Percentiles rank a stretch among this genome's conserved stretches.
These are phyloP conservation scores for Diaperis boleti DNA, from an alignment of 2,888 invertebrate species.

Conservation along the genomic window DNA sequence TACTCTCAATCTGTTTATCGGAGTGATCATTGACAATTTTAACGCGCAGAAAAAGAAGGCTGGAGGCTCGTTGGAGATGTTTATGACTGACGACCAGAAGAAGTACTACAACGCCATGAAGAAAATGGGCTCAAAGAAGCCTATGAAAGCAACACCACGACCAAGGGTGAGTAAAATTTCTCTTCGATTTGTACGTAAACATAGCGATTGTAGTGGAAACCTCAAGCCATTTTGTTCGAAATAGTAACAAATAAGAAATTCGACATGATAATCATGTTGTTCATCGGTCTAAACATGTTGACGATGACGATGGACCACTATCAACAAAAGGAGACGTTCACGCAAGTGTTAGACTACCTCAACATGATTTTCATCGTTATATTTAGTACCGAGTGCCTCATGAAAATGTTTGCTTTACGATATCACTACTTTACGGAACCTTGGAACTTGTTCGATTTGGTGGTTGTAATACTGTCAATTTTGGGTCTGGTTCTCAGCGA, in stretches of 20 bases:
- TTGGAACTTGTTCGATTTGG: constrained; percentile 99
- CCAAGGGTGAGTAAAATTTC: constrained; percentile 81
- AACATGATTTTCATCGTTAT: constrained; percentile 99
- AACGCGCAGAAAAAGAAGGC: constrained; percentile 99
- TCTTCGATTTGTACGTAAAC: not conserved
- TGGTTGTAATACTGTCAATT: constrained; percentile 98
- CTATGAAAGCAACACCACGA: constrained; percentile 97
- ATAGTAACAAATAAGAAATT: constrained; percentile 98
- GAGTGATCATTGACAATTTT: constrained; percentile 99
- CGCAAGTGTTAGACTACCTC: constrained; percentile 89
- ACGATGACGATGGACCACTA: constrained; percentile 99
- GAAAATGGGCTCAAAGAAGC: constrained; percentile 99
- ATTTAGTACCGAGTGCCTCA: constrained; percentile 97
- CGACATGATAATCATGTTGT: constrained; percentile 99
- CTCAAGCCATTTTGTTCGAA: constrained; percentile 97
- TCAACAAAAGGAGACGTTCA: constrained; percentile 87
- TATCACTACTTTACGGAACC: constrained; percentile 99
- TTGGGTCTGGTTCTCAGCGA: constrained; percentile 97
- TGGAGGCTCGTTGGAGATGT: constrained; percentile 98
- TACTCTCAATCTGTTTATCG: constrained; percentile 99
- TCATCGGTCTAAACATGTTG: constrained; percentile 98
- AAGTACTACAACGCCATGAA: constrained; percentile 99
- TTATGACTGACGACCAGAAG: constrained; percentile 99
- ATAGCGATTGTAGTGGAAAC: constrained; percentile 90
- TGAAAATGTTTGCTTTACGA: constrained; percentile 97